Evolutionary conservation across 2,113 vertebrate genomes (phyloP).

Genomic region (Brachyistius frenatus): DNA sequence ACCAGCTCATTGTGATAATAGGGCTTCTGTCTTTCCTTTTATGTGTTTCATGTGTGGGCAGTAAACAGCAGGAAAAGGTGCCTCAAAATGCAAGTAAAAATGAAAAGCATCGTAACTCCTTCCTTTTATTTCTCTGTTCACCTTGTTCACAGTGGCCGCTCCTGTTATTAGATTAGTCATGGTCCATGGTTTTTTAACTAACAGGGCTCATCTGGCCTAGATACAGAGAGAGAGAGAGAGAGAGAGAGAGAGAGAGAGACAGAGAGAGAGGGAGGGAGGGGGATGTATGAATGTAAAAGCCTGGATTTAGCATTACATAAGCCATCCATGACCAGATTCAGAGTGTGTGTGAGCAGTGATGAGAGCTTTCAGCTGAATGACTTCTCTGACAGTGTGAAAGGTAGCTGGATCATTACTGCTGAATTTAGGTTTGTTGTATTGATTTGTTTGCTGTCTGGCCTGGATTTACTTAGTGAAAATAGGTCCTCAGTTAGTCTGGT

Average conservation of each 20-base stretch:
- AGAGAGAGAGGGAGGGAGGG: neutral
- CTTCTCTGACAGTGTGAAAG: constrained; percentile 28
- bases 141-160: constrained; percentile 39
- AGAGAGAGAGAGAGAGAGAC: constrained; percentile 4
- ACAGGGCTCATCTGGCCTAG: constrained; percentile 58
- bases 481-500: constrained; percentile 39
- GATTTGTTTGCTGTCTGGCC: constrained; percentile 55
- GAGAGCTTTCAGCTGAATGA: constrained; percentile 45
- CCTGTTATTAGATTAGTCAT: constrained; percentile 61
- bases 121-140: constrained; percentile 1
- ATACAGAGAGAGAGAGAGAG: constrained; percentile 15
- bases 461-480: constrained; percentile 51
- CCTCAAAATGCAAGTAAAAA: constrained; percentile 14
- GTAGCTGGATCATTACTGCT: constrained; percentile 7
- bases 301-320: constrained; percentile 71
- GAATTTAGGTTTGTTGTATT: constrained; percentile 60
- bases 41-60: constrained; percentile 6
- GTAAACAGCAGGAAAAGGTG: constrained; percentile 13
- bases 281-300: constrained; percentile 50
- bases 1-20: constrained; percentile 9
- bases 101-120: neutral
- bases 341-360: constrained; percentile 6
- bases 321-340: constrained; percentile 44
- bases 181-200: constrained; percentile 57
- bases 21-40: constrained; percentile 2